phyloP scores from a whole-genome alignment of 2,797 vertebrate genomes.

The Sus cebifrons region DNA sequence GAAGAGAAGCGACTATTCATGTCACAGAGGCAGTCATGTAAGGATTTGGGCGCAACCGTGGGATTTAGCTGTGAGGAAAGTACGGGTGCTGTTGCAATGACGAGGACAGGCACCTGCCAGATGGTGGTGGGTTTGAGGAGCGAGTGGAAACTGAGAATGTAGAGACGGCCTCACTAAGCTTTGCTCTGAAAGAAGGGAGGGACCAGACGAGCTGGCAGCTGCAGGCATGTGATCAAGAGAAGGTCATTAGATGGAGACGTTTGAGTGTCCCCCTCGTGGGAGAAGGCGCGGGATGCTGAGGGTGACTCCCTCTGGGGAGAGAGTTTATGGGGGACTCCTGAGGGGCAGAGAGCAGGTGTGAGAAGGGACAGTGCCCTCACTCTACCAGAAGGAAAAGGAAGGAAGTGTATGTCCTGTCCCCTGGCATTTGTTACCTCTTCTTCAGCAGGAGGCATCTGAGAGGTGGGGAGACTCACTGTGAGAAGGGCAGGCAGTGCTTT shows the following conservation, averaged over 20 bases:
- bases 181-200: not conserved
- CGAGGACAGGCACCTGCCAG: not conserved
- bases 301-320: no score
- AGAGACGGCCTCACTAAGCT: not conserved
- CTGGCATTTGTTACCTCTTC: constrained; percentile 48
- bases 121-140: not conserved
- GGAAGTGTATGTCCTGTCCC: not conserved
- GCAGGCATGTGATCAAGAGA: not conserved
- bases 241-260: not conserved
- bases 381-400: not conserved
- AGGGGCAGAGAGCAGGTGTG: not conserved
- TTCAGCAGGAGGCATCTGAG: constrained; percentile 45
- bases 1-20: fast-evolving
- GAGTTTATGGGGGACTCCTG: no score
- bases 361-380: not conserved
- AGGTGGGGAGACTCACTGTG: not conserved
- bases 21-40: not conserved
- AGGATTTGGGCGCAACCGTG: fast-evolving
- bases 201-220: not conserved
- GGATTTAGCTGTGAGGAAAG: not conserved
- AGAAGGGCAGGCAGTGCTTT: not conserved
- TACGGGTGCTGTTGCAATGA: no score
- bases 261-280: no score
- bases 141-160: not conserved
- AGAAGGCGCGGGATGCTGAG: no score